A percentile compares a stretch with the other conserved stretches of the same genome.
These are phyloP conservation scores for Drosophila setosimentum DNA, from an alignment of 2,888 invertebrate species.

Conservation along the genomic window DNA sequence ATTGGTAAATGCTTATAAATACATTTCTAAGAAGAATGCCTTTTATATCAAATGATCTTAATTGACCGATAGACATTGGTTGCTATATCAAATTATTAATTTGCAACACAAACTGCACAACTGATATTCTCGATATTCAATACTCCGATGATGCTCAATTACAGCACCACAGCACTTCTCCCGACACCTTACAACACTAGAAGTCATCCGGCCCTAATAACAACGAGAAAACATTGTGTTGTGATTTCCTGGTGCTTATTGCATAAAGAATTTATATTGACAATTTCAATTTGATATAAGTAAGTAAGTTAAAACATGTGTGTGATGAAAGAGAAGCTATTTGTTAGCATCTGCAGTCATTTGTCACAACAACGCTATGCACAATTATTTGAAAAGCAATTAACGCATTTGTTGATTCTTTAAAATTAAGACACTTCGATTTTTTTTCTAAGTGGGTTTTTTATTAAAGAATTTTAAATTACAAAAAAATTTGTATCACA, in stretches of 20 bases:
- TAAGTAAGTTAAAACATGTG: constrained; percentile 10
- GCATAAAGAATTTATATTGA: constrained; percentile 36
- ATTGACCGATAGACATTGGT: neutral
- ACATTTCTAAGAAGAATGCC: neutral
- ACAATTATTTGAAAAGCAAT: neutral
- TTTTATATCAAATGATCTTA: neutral
- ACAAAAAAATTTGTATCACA: constrained; percentile 77
- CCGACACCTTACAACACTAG: constrained; percentile 17
- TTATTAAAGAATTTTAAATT: constrained; percentile 74
- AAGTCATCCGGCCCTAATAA: constrained; percentile 47
- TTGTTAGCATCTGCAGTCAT: neutral
- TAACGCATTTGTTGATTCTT: neutral
- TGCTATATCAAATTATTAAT: neutral
- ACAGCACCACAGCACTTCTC: neutral
- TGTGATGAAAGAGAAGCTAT: neutral
- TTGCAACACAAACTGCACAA: neutral
- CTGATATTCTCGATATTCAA: neutral
- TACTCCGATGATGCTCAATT: neutral
- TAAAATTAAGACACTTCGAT: neutral
- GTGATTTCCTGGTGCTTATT: constrained; percentile 15
- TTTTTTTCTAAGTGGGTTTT: constrained; percentile 44
- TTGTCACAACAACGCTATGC: neutral
- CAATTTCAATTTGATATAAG: constrained; percentile 13
- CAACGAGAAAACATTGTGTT: constrained; percentile 32
- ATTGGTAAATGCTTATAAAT: neutral